Evolutionary conservation across 2,113 vertebrate genomes (phyloP).

Genomic region (Zootoca vivipara): DNA sequence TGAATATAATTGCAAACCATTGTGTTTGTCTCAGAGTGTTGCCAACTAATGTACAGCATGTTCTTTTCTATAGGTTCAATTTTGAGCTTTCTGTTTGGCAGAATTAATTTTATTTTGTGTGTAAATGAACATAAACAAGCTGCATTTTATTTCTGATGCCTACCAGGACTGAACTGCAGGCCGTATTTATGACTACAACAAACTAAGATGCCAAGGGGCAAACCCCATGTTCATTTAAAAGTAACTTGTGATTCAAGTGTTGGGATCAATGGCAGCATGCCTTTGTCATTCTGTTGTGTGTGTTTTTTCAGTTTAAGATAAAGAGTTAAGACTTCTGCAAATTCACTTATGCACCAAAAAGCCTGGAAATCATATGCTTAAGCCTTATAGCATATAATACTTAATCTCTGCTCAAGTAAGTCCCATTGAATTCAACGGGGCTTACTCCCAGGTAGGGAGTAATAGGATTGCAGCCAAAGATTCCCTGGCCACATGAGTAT

Average conservation of each 20-base stretch:
- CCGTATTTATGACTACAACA: slow-evolving; percentile 15
- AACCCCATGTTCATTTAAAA: background rate
- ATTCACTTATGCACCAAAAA: background rate
- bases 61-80: background rate
- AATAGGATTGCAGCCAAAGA: background rate
- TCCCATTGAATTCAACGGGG: background rate
- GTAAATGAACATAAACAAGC: background rate
- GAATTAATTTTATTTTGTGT: background rate
- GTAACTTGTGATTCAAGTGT: background rate
- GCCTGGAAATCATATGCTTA: background rate
- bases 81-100: background rate
- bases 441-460: background rate
- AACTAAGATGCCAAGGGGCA: background rate
- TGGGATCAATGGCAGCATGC: background rate
- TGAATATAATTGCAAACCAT: slow-evolving; percentile 30
- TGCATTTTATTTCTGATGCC: background rate
- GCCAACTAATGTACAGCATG: background rate
- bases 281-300: background rate
- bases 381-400: background rate
- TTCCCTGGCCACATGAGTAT: background rate
- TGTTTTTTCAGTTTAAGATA: too few relatives aligned
- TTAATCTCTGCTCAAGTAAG: background rate
- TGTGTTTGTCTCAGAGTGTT: slow-evolving; percentile 19
- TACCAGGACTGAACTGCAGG: background rate
- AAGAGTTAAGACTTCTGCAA: background rate